A percentile compares a stretch with the other conserved stretches of the same genome.
Evolutionary conservation across 2,113 vertebrate species (phyloP).

Genomic region (Nymphicus hollandicus): DNA sequence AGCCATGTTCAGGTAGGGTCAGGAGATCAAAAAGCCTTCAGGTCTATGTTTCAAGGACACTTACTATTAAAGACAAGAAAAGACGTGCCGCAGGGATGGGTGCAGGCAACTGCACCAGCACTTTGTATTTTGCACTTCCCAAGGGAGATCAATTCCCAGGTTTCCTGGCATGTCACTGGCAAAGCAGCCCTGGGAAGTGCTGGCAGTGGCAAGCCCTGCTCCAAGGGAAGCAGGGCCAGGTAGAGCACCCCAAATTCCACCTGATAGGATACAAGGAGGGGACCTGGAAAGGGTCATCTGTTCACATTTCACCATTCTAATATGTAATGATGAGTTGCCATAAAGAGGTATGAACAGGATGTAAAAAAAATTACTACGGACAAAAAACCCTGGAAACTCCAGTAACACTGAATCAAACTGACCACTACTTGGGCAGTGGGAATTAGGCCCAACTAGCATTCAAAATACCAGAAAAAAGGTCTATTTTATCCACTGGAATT

Average conservation of each 20-base stretch:
- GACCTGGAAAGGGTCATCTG: neutral
- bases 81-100: neutral
- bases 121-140: neutral
- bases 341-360: neutral
- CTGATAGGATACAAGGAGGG: rapidly evolving
- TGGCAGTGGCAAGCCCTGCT: rapidly evolving
- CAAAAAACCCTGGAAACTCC: neutral
- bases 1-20: neutral
- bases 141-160: neutral
- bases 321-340: rapidly evolving
- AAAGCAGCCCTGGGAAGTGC: neutral
- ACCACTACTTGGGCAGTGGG: neutral
- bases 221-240: neutral
- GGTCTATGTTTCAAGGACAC: neutral
- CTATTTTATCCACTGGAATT: neutral
- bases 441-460: neutral
- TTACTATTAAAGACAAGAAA: neutral
- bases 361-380: neutral
- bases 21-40: neutral
- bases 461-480: neutral
- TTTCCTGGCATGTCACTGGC: neutral
- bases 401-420: neutral
- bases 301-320: neutral
- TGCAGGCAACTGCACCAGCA: neutral
- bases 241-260: neutral